phyloP scores from a whole-genome alignment of 2,797 vertebrate species.

The Coluber constrictor region DNA sequence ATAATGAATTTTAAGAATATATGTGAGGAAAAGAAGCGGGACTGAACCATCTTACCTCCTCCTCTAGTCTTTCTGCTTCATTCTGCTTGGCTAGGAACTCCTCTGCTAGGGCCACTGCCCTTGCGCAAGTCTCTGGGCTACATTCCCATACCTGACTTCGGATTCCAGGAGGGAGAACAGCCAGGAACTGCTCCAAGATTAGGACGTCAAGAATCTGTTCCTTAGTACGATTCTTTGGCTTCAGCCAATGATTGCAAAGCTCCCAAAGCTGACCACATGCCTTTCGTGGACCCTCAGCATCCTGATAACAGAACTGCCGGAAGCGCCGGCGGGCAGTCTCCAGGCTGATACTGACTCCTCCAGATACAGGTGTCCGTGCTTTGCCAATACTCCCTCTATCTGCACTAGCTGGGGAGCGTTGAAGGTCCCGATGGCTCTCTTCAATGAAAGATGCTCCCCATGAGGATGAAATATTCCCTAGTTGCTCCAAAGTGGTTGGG shows the following conservation, averaged over 20 bases:
- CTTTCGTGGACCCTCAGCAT: conserved; percentile 2
- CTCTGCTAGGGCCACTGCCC: conserved; percentile 20
- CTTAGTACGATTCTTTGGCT: conserved; percentile 31
- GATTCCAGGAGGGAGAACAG: conserved; percentile 19
- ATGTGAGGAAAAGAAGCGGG: neutral
- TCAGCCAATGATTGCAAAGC: conserved; percentile 35
- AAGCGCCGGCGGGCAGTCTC: conserved; percentile 22
- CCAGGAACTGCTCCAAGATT: conserved; percentile 31
- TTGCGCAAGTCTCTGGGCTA: conserved; percentile 17
- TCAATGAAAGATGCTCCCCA: neutral
- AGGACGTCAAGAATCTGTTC: conserved; percentile 30
- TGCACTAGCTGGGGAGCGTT: neutral
- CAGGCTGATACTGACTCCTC: neutral
- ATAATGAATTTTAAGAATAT: neutral
- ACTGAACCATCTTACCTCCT: conserved; percentile 24
- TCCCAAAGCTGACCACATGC: conserved; percentile 25
- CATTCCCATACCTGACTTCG: conserved; percentile 28
- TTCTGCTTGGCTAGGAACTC: conserved; percentile 12
- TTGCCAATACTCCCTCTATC: conserved; percentile 5
- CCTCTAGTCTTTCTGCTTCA: conserved; percentile 23
- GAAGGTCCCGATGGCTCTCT: neutral
- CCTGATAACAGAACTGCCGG: conserved; percentile 27
- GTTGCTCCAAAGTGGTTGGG: neutral
- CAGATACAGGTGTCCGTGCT: neutral
- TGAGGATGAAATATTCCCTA: neutral